Evolutionary conservation across 2,888 invertebrate species (phyloP), one percentile per base, ranked within the genome.

Genomic region (Synergus japonicus): DNA sequence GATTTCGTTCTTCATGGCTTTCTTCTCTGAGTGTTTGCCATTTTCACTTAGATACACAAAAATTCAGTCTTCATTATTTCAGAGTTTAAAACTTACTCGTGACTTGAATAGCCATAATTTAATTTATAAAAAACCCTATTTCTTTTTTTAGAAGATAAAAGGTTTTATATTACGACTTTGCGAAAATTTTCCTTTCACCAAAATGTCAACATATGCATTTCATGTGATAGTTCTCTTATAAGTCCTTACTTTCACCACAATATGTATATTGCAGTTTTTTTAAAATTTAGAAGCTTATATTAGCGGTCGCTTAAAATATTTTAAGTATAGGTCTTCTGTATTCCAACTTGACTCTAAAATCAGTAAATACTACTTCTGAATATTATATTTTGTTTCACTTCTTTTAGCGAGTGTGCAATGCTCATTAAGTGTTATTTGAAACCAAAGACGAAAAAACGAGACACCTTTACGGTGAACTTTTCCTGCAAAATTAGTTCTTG

Each of bases 101-200:
- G 22, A 2, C 37, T 4, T 12, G 49, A 73, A 69, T 37, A 54
- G 58, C n/a, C 37, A 37, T n/a, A 15, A 58, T 12, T n/a, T 37
- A 41, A 54, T 18, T 73, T 54, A n/a, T 54, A 49, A 37, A 73
- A 54, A 41, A 58, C 5, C 4, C 3, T 73, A 37, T 69, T 49
- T 69, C 5, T 49, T 49, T 54, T 73, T 73, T 54, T 37, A 37
- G 37, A 37, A 73, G 22, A 49, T 29, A 49, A 69, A 29, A 69
- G 22, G 69, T 49, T 69, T 69, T 67, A 67, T 67, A 67, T 46
- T 22, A 22, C 46, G 46, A 12, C 44, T 18, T 67, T 44, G 67
- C 67, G 18, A 67, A 67, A 67, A 67, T 67, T 67, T 67, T 67
- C 67, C 67, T 67, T 67, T 67, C 67, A 67, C 67, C 67, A 67